Evolutionary conservation across 2,797 vertebrate species (phyloP).

Genomic region (Eidolon dupreanum): DNA sequence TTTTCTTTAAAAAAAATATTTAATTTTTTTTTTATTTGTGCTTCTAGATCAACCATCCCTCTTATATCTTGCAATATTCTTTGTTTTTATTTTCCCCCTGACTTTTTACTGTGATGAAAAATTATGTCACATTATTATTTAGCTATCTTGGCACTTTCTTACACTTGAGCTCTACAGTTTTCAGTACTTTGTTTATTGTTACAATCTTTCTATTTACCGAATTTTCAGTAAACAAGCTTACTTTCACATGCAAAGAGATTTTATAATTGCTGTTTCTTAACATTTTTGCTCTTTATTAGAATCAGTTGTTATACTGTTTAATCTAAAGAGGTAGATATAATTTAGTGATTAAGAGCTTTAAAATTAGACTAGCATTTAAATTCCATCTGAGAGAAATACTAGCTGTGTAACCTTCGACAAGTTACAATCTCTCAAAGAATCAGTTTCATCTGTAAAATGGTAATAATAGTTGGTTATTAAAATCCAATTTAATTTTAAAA

Average conservation of each 20-base stretch:
- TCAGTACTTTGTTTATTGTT: neutral
- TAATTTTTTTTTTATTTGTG: neutral
- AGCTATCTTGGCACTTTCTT: neutral
- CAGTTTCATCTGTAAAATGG: neutral
- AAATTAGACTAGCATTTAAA: neutral
- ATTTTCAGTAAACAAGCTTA: neutral
- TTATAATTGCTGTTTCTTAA: neutral
- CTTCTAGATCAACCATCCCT: neutral
- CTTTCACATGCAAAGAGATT: constrained; percentile 1
- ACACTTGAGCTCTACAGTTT: neutral
- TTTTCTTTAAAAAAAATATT: neutral
- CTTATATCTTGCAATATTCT: neutral
- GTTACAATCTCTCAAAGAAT: neutral
- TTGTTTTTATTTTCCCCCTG: neutral
- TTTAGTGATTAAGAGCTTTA: neutral
- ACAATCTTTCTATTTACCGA: neutral
- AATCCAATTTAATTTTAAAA: constrained; percentile 29
- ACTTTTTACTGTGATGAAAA: neutral
- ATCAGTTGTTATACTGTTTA: neutral
- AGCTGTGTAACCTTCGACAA: neutral
- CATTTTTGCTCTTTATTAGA: neutral
- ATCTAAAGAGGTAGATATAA: neutral
- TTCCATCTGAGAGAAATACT: neutral
- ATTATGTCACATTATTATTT: neutral
- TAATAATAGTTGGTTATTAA: constrained; percentile 44